A percentile compares a stretch with the other conserved stretches of the same genome.
These are phyloP conservation scores for Halcyon smyrnensis DNA, from an alignment of 2,797 vertebrate species.

Conservation along the genomic window DNA sequence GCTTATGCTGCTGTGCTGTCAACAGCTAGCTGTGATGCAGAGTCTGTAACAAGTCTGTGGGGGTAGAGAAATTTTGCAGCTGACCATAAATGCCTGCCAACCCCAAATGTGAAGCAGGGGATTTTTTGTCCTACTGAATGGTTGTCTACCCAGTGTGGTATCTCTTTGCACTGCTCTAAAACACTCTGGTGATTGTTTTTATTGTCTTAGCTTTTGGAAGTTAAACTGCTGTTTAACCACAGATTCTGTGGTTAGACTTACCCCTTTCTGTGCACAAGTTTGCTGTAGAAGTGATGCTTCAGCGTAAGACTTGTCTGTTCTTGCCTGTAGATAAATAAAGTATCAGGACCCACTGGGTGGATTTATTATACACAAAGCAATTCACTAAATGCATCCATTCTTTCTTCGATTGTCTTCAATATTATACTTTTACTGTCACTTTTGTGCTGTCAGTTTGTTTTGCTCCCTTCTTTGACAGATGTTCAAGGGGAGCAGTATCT, in stretches of 20 bases:
- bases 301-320: background rate
- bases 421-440: background rate
- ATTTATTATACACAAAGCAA: background rate
- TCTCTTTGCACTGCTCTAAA: background rate
- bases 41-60: background rate
- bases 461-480: background rate
- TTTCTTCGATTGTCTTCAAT: background rate
- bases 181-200: background rate
- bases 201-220: fast-evolving
- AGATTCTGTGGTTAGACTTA: background rate
- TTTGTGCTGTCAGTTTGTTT: background rate
- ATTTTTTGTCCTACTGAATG: background rate
- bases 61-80: background rate
- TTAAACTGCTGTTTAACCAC: background rate
- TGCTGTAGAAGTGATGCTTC: background rate
- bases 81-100: background rate
- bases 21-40: background rate
- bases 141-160: background rate
- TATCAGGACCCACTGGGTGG: background rate
- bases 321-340: background rate
- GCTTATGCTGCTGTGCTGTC: background rate
- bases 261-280: background rate
- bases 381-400: background rate
- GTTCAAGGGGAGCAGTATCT: background rate
- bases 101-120: background rate